Percentiles rank a stretch among this genome's conserved stretches.
Conservation (phyloP, 2,888 invertebrate species). For the Odiellus spinosus region DNA sequence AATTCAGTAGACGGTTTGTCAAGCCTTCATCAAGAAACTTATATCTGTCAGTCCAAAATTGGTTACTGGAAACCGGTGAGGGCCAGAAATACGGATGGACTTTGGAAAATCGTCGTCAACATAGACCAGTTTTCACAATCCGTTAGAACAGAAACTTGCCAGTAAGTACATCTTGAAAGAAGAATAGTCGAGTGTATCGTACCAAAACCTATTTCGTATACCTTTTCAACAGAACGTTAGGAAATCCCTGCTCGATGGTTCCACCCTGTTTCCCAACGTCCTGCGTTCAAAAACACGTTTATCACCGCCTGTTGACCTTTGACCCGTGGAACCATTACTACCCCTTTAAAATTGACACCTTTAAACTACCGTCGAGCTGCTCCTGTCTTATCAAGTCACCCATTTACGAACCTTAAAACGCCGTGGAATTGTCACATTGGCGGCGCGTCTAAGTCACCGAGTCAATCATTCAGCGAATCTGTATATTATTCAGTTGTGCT, state of each 20-base stretch:
- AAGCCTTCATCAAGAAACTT: slow-evolving; percentile 4
- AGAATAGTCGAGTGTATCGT: background rate
- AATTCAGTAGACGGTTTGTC: slow-evolving; percentile 19
- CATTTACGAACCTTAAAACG: background rate
- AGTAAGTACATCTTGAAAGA: slow-evolving; percentile 6
- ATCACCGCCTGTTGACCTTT: slow-evolving; percentile 22
- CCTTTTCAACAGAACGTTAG: slow-evolving; percentile 8
- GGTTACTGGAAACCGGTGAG: slow-evolving; percentile 19
- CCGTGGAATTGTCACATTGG: too few species aligned
- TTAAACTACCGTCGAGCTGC: slow-evolving; percentile 22
- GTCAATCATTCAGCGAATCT: too few species aligned
- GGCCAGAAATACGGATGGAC: slow-evolving; percentile 21
- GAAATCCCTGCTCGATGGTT: slow-evolving; percentile 20
- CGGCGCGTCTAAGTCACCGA: too few species aligned
- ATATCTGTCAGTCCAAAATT: slow-evolving; percentile 22
- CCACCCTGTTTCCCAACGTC: slow-evolving; percentile 21
- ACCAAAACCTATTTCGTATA: background rate
- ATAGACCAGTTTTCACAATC: slow-evolving; percentile 23
- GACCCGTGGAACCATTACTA: slow-evolving; percentile 22
- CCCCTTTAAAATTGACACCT: slow-evolving; percentile 23
- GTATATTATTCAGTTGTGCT: too few species aligned
- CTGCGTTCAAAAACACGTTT: slow-evolving; percentile 22
- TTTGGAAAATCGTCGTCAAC: slow-evolving; percentile 23
- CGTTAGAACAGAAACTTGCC: slow-evolving; percentile 20
- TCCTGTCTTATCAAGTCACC: slow-evolving; percentile 19